Evolutionary conservation across 2,888 invertebrate genomes (phyloP), one percentile per base, ranked within the genome.

Genomic region (Lymantria monacha): DNA sequence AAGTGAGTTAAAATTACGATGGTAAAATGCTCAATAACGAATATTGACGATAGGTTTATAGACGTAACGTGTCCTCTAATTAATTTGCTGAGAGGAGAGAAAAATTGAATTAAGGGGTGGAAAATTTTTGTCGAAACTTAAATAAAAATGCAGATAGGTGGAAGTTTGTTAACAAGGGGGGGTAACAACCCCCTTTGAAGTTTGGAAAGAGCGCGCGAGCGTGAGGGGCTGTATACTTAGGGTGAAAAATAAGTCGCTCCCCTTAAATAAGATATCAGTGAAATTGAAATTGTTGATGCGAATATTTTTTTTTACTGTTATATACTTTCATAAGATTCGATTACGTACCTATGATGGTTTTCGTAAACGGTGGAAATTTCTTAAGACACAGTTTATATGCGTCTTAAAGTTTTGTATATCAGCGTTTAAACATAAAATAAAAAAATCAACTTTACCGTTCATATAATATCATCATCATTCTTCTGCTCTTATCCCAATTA

Each of bases 71-170:
- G 68, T 67, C 65, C 65, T n/a, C 61, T 76, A 78, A 77, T 77
- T 76, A 78, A 75, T 77, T 71, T 71, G 51, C 55, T 70, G 81
- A 50, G 54, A 57, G 72, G 79, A 63, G 65, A 73, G 82, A 72
- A 79, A 74, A 74, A 73, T 74, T 77, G 68, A 76, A 87, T 85
- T 82, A 77, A 79, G 81, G 87, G 87, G 81, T 79, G 81, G 76
- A 82, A 81, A 79, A 74, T 85, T 83, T 81, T 83, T 84, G 79
- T 71, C 78, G 84, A 87, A 89, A 87, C 88, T 90, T 88, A 87
- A 87, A 87, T 87, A 90, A 77, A 76, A 77, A 77, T 77, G 78
- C 76, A 78, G 76, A 77, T 77, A 77, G 76, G 76, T 77, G 72
- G 70, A 77, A 76, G 72, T 77, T 77, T 74, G 78, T 72, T 77